Evolutionary conservation across 1,140 invertebrate genomes (phyloP).

Genomic region (Drosophila ficusphila): DNA sequence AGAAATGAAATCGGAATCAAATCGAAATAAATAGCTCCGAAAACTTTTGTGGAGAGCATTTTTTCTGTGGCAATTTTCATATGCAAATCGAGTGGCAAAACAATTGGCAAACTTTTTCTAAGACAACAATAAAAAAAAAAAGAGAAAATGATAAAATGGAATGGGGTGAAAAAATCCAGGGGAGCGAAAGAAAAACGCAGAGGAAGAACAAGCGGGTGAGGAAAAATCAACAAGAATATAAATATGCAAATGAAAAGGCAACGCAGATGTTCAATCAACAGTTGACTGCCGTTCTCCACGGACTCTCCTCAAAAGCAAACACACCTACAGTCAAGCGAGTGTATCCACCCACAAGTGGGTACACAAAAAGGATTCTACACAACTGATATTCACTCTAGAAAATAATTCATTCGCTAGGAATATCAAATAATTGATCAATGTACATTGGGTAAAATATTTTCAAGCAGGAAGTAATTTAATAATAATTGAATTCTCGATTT

Average conservation of each 20-base stretch:
- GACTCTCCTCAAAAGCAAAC: constrained; percentile 2
- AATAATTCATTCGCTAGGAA: too few relatives aligned
- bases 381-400: too few relatives aligned
- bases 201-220: background rate
- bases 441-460: too few relatives aligned
- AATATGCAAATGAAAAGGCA: constrained; percentile 70
- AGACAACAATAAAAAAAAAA: constrained; percentile 22
- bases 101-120: constrained; percentile 62
- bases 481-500: too few relatives aligned
- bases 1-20: constrained; percentile 21
- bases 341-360: background rate
- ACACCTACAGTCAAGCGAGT: background rate
- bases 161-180: background rate
- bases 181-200: background rate
- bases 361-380: too few relatives aligned
- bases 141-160: background rate
- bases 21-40: constrained; percentile 23
- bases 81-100: constrained; percentile 62
- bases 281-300: constrained; percentile 39
- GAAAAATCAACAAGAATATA: constrained; percentile 65
- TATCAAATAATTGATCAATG: too few relatives aligned
- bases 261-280: constrained; percentile 61
- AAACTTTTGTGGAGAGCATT: constrained; percentile 45
- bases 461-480: too few relatives aligned
- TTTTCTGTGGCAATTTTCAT: constrained; percentile 64